Evolutionary conservation across 2,797 vertebrate genomes (phyloP).

Genomic region (Enteromius radiatus): DNA sequence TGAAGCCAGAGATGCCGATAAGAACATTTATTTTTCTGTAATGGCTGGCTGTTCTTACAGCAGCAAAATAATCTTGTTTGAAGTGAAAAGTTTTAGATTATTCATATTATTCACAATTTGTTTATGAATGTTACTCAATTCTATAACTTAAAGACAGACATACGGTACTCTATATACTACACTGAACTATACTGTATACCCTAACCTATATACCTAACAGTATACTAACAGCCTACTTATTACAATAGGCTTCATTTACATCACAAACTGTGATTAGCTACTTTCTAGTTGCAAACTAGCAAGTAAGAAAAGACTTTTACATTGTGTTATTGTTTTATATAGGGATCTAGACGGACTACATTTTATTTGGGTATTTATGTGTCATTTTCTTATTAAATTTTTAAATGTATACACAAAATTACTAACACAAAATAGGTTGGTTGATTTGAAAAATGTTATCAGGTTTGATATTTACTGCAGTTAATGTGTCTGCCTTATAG

Average conservation of each 20-base stretch:
- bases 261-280: neutral
- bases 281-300: neutral
- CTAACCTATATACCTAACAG: too few species aligned
- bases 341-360: neutral
- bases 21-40: neutral
- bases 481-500: neutral
- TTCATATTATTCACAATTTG: neutral
- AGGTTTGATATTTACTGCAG: neutral
- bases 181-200: neutral
- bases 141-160: neutral
- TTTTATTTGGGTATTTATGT: neutral
- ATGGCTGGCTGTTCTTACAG: neutral
- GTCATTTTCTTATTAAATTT: neutral
- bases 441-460: neutral
- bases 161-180: neutral
- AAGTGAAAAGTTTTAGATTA: neutral
- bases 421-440: neutral
- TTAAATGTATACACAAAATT: neutral
- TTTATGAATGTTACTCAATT: neutral
- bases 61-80: neutral
- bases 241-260: neutral
- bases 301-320: too few species aligned
- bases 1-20: neutral
- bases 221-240: neutral
- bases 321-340: neutral